phyloP scores from a whole-genome alignment of 2,797 vertebrate species.

The Eleutherodactylus coqui region DNA sequence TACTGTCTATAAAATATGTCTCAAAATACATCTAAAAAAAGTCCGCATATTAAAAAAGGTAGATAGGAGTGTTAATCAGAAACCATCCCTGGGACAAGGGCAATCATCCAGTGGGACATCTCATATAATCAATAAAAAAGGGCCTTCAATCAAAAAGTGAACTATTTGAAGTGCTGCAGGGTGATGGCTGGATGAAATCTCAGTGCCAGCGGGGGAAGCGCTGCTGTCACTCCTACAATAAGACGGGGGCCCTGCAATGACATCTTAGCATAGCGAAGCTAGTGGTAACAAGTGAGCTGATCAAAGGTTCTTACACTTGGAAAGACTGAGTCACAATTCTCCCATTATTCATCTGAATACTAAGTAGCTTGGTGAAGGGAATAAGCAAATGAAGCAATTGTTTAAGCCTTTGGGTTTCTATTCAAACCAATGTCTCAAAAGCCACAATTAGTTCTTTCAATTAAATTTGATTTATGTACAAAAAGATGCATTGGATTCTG shows the following conservation, averaged over 20 bases:
- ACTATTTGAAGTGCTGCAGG: constrained; percentile 49
- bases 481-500: constrained; percentile 20
- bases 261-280: constrained; percentile 36
- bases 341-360: constrained; percentile 45
- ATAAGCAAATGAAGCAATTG: constrained; percentile 33
- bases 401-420: constrained; percentile 15
- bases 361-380: constrained; percentile 35
- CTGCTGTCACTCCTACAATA: constrained; percentile 47
- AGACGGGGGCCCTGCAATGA: constrained; percentile 46
- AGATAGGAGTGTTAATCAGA: neutral
- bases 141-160: constrained; percentile 26
- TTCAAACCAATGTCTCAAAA: constrained; percentile 36
- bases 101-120: constrained; percentile 29
- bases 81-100: neutral
- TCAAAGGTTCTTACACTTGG: constrained; percentile 40
- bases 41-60: neutral
- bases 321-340: constrained; percentile 46
- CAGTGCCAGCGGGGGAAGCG: neutral
- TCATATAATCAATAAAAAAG: constrained; percentile 46
- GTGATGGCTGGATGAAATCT: constrained; percentile 23
- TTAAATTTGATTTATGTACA: neutral
- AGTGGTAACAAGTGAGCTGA: constrained; percentile 46
- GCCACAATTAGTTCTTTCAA: constrained; percentile 1
- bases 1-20: neutral
- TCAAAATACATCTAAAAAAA: constrained; percentile 3